Base-by-base conservation (phyloP, 1,140 invertebrate species). In the Cherax quadricarinatus region DNA sequence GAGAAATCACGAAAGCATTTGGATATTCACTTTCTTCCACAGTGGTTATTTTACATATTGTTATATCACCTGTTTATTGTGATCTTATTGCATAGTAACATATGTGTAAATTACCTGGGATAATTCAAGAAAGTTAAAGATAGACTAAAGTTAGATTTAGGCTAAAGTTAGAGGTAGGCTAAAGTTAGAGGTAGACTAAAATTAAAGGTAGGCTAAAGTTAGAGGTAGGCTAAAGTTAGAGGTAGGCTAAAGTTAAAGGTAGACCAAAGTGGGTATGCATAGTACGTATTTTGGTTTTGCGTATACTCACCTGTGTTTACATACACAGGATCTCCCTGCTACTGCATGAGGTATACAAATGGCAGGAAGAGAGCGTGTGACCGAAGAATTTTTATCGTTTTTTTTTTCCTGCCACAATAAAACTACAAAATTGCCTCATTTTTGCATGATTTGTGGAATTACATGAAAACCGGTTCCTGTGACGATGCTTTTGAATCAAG, bases 391-490 rank as follows among this genome's bases (percentile, higher is more conserved):
- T 41, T 41, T 1, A 41, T 41, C 30, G 0, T 41, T 41, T 41
- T 41, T 41, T 85, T 85, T 24, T 41, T 48, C 70, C 48, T 21
- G 60, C 60, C 48, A 14, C 83, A 41, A 85, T 85, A 85, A 48
- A 85, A 4, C 62, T 30, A 70, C 83, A 85, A 70, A 85, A 85
- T 85, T 85, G 62, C 60, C 21, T 21, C 62, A 49, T 57, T 84
- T 84, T 62, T 84, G 82, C 82, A 41, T 66, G 53, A 84, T 84
- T 84, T 84, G 82, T 21, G 53, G 62, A 62, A 41, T 84, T 84
- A 84, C 30, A 14, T 84, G 53, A 84, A 84, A 62, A 24, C 82
- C 82, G 24, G 6, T 62, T 62, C 53, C 66, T 70, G 66, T 70
- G 66, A n/a, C 16, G 16, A 21, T n/a, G 5, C 66, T 7, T 2